Conservation (phyloP, 2,797 vertebrate species). For the Catamblyrhynchus diadema region DNA sequence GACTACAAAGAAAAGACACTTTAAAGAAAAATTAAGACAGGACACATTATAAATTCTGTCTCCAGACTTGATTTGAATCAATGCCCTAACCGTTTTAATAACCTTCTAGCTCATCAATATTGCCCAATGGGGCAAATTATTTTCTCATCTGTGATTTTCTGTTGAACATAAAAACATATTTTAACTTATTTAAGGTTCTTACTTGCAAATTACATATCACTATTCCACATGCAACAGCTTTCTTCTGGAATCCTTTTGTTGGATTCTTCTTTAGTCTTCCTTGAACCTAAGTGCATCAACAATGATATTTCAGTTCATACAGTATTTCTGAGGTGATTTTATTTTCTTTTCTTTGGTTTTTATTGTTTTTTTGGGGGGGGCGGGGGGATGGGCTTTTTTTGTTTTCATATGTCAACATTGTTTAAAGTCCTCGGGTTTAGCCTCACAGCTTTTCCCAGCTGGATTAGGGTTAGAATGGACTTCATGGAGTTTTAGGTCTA, state of each 20-base stretch:
- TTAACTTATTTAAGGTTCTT: neutral
- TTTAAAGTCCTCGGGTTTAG: neutral
- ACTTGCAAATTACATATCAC: neutral
- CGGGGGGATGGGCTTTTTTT: neutral
- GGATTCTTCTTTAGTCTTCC: neutral
- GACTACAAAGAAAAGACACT: neutral
- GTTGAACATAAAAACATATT: neutral
- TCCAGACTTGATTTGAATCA: neutral
- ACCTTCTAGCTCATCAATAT: neutral
- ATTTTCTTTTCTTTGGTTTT: rapidly evolving
- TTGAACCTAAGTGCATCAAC: neutral
- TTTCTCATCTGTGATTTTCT: neutral
- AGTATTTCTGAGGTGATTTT: neutral
- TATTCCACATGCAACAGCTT: neutral
- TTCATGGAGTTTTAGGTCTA: neutral
- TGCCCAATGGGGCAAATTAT: neutral
- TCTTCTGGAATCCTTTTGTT: neutral
- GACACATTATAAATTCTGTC: neutral
- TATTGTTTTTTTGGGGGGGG: neutral
- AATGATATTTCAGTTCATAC: neutral
- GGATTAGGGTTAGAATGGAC: neutral
- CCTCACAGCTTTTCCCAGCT: neutral
- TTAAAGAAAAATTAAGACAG: neutral
- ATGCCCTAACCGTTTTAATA: neutral
- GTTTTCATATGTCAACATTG: neutral